Percentiles rank a stretch among this genome's conserved stretches.
These are phyloP conservation scores for Epinephelus fuscoguttatus DNA, from an alignment of 2,113 vertebrate genomes.

Conservation along the genomic window DNA sequence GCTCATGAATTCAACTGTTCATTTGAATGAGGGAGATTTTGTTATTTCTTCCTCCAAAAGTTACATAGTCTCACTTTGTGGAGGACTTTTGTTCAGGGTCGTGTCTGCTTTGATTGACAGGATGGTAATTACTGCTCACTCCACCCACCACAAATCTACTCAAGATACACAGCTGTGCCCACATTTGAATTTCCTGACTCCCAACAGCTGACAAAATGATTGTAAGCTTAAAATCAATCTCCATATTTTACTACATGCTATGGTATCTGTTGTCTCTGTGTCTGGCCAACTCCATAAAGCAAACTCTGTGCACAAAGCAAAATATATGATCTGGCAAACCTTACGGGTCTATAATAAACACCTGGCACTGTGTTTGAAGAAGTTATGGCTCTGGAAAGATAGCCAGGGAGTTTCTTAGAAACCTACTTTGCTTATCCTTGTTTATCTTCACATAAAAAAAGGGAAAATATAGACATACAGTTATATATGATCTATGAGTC, in stretches of 20 bases:
- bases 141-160: background rate
- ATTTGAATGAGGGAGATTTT: background rate
- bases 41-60: background rate
- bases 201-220: background rate
- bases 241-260: background rate
- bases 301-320: background rate
- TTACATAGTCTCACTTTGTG: background rate
- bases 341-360: background rate
- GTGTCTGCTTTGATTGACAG: conserved; percentile 1
- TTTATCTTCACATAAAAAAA: conserved; percentile 1
- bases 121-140: background rate
- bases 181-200: background rate
- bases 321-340: background rate
- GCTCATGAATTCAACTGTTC: background rate
- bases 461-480: background rate
- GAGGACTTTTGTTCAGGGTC: background rate
- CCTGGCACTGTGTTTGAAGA: background rate
- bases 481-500: conserved; percentile 38
- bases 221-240: background rate
- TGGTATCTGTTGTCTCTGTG: background rate
- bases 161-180: background rate
- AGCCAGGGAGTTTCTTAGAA: background rate
- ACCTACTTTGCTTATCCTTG: background rate
- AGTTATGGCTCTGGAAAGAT: background rate
- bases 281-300: background rate